A percentile compares a stretch with the other conserved stretches of the same genome.
These are phyloP conservation scores for Morpho deidamia DNA, from an alignment of 2,888 invertebrate genomes.

Conservation along the genomic window DNA sequence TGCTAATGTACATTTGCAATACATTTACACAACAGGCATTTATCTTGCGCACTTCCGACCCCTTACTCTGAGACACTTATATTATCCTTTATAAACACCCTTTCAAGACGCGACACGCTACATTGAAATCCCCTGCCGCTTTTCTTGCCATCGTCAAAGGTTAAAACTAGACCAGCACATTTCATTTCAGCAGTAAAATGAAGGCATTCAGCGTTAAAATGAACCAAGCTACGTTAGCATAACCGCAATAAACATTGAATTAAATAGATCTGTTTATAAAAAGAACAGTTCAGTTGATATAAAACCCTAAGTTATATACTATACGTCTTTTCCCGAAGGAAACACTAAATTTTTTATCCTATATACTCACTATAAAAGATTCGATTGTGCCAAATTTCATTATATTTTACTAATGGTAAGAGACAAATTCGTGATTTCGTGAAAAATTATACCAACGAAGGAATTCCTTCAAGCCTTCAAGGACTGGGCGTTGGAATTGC, in stretches of 20 bases:
- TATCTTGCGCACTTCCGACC: background rate
- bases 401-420: no score
- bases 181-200: slow-evolving; percentile 54
- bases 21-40: background rate
- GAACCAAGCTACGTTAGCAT: slow-evolving; percentile 33
- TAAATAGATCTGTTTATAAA: background rate
- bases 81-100: slow-evolving; percentile 18
- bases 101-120: slow-evolving; percentile 12
- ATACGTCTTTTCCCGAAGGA: no score
- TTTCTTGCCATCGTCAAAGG: slow-evolving; percentile 45
- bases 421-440: no score
- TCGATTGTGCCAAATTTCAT: no score
- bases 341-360: no score
- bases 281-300: no score
- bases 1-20: background rate
- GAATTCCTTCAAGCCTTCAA: no score
- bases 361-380: no score
- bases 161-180: slow-evolving; percentile 54
- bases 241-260: background rate
- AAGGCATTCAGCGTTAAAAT: slow-evolving; percentile 62
- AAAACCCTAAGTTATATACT: no score
- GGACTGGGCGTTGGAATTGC: no score
- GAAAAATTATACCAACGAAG: no score
- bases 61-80: background rate
- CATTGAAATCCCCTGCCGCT: slow-evolving; percentile 27